Evolutionary conservation across 2,113 vertebrate species (phyloP), one percentile per base, ranked within the genome.

Genomic region (Blennius ocellaris): DNA sequence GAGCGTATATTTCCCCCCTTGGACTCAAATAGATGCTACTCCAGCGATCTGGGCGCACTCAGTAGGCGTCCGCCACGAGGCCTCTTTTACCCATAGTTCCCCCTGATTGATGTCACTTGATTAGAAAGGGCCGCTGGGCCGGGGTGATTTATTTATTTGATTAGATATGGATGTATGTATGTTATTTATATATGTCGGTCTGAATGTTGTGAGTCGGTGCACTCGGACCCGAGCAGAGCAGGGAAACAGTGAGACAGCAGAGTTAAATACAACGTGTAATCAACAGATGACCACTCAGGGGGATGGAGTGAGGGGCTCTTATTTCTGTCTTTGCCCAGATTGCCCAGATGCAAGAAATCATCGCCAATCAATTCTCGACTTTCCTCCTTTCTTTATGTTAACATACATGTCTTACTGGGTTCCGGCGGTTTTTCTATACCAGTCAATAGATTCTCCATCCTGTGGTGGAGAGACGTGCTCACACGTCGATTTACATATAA

Each of bases 1-100:
- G 96, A 98, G 96, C 96, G 93, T 97, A 97, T 97, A 96, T 99
- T 96, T 94, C 92, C 85, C 83, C 89, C 90, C 90, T 90, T 89
- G 87, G 90, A 86, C 89, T 90, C 90, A 90, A 92, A 92, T 88
- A 90, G 89, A 91, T 81, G 89, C 89, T 89, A 87, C 89, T 90
- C 78, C 87, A 91, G 74, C 67, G 80, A 81, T 81, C 85, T 86
- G 87, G 79, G 80, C 53, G 76, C 77, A 84, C 87, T 88, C 88
- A 56, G 92, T 93, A 93, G 94, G 96, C 95, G 94, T 94, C 79
- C 57, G 89, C 85, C 71, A 60, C 87, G 30, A 74, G 87, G 88
- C 90, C 92, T 90, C 90, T 92, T 30, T 89, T 89, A 89, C 76
- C 80, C 89, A 83, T 84, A 89, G 81, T 86, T 90, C 91, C 87